These are phyloP conservation scores for Amphiura filiformis DNA, from an alignment of 35 echinoderm and acorn worm genomes.

Conservation along the genomic window DNA sequence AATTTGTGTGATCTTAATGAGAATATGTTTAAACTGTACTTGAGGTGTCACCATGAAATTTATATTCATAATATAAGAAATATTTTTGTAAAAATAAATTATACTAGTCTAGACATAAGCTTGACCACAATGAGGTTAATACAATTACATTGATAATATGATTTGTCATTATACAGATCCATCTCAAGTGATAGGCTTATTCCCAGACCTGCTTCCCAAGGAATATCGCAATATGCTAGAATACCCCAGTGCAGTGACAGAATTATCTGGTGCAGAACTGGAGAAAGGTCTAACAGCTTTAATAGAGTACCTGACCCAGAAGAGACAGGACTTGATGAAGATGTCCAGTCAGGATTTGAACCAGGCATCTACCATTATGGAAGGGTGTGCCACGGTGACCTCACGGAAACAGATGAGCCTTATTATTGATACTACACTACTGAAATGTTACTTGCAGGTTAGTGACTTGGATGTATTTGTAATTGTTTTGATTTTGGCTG, in stretches of 20 bases:
- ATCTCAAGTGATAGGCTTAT: conserved; percentile 90
- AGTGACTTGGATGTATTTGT: too few relatives aligned
- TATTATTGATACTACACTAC: conserved; percentile 96
- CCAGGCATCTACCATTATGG: conserved; percentile 81
- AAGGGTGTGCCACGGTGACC: conserved; percentile 77
- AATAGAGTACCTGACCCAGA: conserved; percentile 96
- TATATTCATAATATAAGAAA: too few relatives aligned
- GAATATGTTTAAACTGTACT: too few relatives aligned
- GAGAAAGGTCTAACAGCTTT: conserved; percentile 88
- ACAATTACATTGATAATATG: too few relatives aligned
- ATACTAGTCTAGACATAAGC: too few relatives aligned
- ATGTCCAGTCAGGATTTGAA: conserved; percentile 47
- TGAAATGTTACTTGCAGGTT: conserved; percentile 96
- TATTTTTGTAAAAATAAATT: too few relatives aligned
- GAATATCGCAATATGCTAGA: conserved; percentile 87
- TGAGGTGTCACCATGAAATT: too few relatives aligned
- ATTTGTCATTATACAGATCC: too few relatives aligned
- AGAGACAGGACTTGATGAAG: conserved; percentile 83
- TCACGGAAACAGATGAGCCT: conserved; percentile 80
- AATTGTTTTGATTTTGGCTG: too few relatives aligned
- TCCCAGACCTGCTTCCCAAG: conserved; percentile 80
- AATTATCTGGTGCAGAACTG: conserved; percentile 64
- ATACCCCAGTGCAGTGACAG: conserved; percentile 74
- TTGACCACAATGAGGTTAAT: too few relatives aligned
- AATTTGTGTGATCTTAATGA: too few relatives aligned